These are phyloP conservation scores for Nephrotoma flavescens DNA, from an alignment of 2,888 invertebrate genomes.

Conservation along the genomic window DNA sequence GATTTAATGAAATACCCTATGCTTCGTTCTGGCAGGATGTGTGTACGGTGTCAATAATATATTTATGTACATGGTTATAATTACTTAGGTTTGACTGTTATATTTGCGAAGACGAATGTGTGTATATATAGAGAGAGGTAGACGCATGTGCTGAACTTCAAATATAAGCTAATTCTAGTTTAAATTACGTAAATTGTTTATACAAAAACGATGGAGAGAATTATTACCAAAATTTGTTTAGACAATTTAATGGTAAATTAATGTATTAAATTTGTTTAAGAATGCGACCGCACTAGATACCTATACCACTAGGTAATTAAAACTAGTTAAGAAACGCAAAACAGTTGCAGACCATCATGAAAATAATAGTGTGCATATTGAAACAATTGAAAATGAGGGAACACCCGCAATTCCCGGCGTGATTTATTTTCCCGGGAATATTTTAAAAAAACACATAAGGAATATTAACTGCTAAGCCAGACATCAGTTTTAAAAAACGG, in stretches of 20 bases:
- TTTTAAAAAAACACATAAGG: too few species aligned
- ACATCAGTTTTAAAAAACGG: too few species aligned
- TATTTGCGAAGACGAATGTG: neutral
- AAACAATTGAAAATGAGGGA: too few species aligned
- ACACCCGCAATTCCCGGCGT: too few species aligned
- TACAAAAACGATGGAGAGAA: too few species aligned
- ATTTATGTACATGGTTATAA: neutral
- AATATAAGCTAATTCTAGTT: neutral
- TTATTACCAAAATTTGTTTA: neutral
- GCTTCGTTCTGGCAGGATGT: neutral
- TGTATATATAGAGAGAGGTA: neutral
- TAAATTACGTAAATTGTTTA: neutral
- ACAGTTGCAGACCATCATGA: too few species aligned
- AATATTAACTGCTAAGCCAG: too few species aligned
- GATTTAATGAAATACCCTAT: neutral
- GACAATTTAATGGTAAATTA: neutral
- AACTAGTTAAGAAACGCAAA: too few species aligned
- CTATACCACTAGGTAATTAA: too few species aligned
- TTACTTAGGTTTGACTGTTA: neutral
- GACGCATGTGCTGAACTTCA: neutral
- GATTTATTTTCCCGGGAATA: too few species aligned
- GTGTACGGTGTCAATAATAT: neutral
- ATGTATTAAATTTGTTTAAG: neutral
- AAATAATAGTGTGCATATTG: too few species aligned
- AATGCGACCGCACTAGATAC: too few species aligned